Conservation (phyloP, 2,113 vertebrate species). For the Aspidoscelis tigris region DNA sequence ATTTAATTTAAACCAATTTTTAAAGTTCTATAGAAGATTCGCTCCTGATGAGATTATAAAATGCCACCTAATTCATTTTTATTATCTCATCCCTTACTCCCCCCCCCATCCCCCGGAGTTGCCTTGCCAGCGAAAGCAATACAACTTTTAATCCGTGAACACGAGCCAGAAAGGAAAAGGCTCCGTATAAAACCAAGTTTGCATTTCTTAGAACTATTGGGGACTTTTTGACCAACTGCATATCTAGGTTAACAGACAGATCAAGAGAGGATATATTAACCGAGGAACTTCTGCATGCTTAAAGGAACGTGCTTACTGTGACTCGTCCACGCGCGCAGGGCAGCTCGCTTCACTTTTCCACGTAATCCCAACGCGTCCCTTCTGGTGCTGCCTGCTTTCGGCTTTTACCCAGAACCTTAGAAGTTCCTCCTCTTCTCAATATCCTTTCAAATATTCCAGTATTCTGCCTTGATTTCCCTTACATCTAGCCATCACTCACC, state of each 20-base stretch:
- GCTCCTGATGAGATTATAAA: background rate
- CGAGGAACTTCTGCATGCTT: background rate
- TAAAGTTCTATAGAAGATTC: background rate
- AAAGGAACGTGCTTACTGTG: background rate
- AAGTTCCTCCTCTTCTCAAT: no score
- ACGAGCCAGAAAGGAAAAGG: background rate
- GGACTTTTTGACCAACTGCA: background rate
- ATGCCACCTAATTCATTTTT: no score
- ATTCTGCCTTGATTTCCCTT: no score
- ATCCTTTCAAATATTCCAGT: no score
- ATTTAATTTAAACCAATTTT: background rate
- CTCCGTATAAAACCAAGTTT: background rate
- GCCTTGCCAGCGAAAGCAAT: background rate
- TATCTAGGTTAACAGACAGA: background rate
- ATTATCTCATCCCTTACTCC: background rate
- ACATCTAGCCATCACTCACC: background rate
- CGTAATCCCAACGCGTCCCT: no score
- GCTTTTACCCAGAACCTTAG: no score
- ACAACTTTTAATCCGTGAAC: background rate
- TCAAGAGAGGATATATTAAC: background rate
- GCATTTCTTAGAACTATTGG: background rate
- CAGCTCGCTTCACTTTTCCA: background rate
- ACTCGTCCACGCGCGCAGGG: no score
- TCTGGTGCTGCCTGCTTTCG: no score
- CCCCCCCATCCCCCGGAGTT: background rate